Base-by-base conservation (phyloP, 2,797 vertebrate genomes). In the Petrocephalus schoutedeni region DNA sequence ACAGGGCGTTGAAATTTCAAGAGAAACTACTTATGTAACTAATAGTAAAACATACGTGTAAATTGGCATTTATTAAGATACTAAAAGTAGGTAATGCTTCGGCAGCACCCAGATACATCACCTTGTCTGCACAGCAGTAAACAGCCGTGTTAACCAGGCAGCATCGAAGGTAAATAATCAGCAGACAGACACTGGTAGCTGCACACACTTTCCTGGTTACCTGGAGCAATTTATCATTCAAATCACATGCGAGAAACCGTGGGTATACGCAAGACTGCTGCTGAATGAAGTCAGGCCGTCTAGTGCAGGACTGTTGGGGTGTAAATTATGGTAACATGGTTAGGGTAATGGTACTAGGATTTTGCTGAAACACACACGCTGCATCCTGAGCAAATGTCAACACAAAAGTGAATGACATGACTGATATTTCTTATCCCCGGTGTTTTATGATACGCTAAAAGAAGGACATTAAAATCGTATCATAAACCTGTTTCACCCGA, bases 111-210 rank as follows among this genome's bases (percentile, higher is more conserved):
- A 41, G 36, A 45, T 85, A 19, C 57, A 2, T 45, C 19, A 82
- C 80, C 93, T 93, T 94, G 92, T 90, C 93, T 90, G 95, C 64
- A 67, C 64, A 93, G 96, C 97, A 99, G 99, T 99, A 98, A 93
- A 95, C 54, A 85, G 23, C 93, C 95, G 95, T 97, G 98, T 98
- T 98, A 97, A 96, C 96, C 98, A 95, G 90, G 94, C 91, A 95
- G 94, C 94, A 96, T 97, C 93, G 92, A 95, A 95, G 95, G 96
- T 95, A 97, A 96, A 97, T 94, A 96, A 97, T 96, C 95, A 97
- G 95, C 95, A 94, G 74, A 49, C 9, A 80, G 19, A 49, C 74
- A 80, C 19, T 7, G 74, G 19, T 41, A 16, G 41, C 19, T 49
- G 12, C 32, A 49, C 74, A 80, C 16, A 41, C 16, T 80, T 49